Base-by-base conservation (phyloP, 2,888 invertebrate species). In the Xanthia togata region DNA sequence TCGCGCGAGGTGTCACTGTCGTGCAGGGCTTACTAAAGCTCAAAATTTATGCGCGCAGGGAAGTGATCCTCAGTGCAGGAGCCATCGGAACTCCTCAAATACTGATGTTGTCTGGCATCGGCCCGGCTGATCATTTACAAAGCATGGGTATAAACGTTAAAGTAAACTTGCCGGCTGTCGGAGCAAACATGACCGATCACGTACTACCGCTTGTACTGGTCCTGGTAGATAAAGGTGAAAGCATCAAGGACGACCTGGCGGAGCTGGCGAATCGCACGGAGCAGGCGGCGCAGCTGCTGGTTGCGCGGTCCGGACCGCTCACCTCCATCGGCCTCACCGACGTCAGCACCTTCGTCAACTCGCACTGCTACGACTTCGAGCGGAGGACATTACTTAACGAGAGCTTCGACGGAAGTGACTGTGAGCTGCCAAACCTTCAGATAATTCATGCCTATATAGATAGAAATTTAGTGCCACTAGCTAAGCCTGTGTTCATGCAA, bases 61-160 rank as follows among this genome's bases (percentile, higher is more conserved):
- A 95, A 81, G 93, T 95, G 0, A 90, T 95, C 11, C 81, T 95
- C 20, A 91, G 93, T 53, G 94, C 95, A 0, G 95, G 95, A 0
- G 76, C 94, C 0, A 79, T 95, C 2, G 93, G 90, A 0, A 93
- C 93, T 1, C 92, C 95, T 14, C 94, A 95, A 59, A 89, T 95
- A 73, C 76, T 95, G 70, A 89, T 94, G 93, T 76, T 93, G 41
- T 95, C 95, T 1, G 95, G 95, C 0, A 81, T 95, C 4, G 95
- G 95, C 0, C 93, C 91, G 2, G 87, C 90, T 3, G 86, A 89
- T 0, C 94, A 94, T 68, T 86, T 95, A 55, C 55, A 79, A 9
- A 65, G 80, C 9, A 83, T 93, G 70, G 86, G 87, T 0, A 92
- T 95, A 31, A 75, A 85, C 0, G 90, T 93, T 4, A 88, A 86